These are phyloP conservation scores for Pelecanus crispus DNA, from an alignment of 2,113 vertebrate genomes.

Conservation along the genomic window DNA sequence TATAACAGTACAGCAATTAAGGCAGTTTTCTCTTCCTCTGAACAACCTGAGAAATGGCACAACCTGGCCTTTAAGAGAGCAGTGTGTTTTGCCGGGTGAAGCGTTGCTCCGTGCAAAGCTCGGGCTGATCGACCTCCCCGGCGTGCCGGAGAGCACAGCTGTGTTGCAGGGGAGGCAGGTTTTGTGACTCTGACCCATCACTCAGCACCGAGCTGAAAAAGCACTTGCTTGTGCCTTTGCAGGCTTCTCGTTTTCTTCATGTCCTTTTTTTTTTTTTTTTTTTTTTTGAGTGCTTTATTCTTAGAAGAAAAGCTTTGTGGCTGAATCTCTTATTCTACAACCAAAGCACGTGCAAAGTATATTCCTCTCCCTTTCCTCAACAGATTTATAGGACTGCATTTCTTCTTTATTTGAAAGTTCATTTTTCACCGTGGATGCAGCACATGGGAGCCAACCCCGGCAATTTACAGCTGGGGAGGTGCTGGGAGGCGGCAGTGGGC, in stretches of 20 bases:
- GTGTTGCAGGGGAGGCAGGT: background rate
- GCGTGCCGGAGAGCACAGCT: fast-evolving
- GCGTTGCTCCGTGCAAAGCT: background rate
- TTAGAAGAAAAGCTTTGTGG: background rate
- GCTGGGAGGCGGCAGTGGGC: background rate
- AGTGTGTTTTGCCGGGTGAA: background rate
- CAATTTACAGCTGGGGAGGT: background rate
- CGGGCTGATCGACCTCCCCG: fast-evolving
- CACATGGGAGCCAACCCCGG: background rate
- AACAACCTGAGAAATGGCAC: background rate
- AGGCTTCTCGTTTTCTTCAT: background rate
- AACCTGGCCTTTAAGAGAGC: fast-evolving
- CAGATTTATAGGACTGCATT: background rate
- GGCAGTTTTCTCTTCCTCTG: background rate
- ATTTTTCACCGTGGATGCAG: background rate
- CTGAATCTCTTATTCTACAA: background rate
- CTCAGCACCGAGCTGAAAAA: background rate
- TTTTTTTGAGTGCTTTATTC: background rate
- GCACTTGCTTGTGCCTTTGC: fast-evolving
- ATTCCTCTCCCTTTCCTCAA: background rate
- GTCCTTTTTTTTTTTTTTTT: too few relatives aligned
- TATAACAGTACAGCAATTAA: background rate
- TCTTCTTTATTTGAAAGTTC: background rate
- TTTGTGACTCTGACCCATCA: background rate
- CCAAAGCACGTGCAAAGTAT: background rate